Evolutionary conservation across 2,113 vertebrate genomes (phyloP), one percentile per base, ranked within the genome.

Genomic region (Puffinus mauretanicus): DNA sequence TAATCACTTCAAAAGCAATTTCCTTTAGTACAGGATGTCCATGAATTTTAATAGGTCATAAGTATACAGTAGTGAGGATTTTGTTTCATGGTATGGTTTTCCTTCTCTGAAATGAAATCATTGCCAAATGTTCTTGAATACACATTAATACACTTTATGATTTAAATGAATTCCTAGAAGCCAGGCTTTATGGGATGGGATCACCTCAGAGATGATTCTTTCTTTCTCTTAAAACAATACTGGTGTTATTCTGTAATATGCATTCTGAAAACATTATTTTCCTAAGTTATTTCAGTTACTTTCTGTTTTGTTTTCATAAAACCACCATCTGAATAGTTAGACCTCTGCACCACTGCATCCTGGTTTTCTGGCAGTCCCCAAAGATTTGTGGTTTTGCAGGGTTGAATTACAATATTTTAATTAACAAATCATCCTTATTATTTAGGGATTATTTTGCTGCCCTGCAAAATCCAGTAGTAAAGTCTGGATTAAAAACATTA

Each of bases 1-100:
- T 49, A 82, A 79, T 91, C 61, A 69, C 77, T 86, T 89, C 91
- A 86, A 86, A 93, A 82, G 40, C 61, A 91, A 82, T 88, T 85
- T 93, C 72, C 75, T 82, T 78, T 60, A 52, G 57, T 71, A 72
- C 49, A 88, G 51, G 58, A 90, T 82, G 75, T 61, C 86, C 79
- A 88, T 88, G 89, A 90, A 85, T 91, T 88, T 93, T 84, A 88
- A 85, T 69, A 73, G 54, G 40, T 66, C 40, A 13, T 83, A 86
- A 83, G 36, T 86, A 88, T 46, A 69, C 61, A 36, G 64, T 57
- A 87, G 70, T 19, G 14, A 85, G 64, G 70, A 38, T 85, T 90
- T 89, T 82, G 24, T 84, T 75, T 79, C 62, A 61, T 72, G 47
- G 60, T 75, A 72, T 60, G 44, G 55, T 78, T 95, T 73, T 72